phyloP scores from a whole-genome alignment of 2,113 vertebrate species.

The Anoplopoma fimbria region DNA sequence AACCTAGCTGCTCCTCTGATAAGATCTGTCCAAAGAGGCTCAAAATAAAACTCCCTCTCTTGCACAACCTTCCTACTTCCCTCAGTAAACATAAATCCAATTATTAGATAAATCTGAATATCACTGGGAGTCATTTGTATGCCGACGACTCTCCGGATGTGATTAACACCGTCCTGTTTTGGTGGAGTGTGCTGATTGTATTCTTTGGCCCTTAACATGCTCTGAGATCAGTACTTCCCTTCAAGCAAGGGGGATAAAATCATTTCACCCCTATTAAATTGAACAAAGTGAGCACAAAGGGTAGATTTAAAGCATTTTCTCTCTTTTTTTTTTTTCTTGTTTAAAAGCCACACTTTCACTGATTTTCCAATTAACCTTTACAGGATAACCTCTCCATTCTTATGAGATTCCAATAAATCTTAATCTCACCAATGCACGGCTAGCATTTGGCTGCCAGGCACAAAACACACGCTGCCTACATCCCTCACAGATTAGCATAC shows the following conservation, averaged over 20 bases:
- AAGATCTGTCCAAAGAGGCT: conserved; percentile 66
- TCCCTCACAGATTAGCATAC: conserved; percentile 33
- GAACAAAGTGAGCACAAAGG: conserved; percentile 60
- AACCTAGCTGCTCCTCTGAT: conserved; percentile 50
- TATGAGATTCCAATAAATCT: not conserved
- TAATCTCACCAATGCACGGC: too few species aligned
- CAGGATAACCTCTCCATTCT: conserved; percentile 18
- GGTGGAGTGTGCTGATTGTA: conserved; percentile 50
- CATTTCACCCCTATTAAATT: conserved; percentile 64
- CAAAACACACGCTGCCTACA: conserved; percentile 17
- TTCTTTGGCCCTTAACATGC: conserved; percentile 56
- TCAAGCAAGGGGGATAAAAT: conserved; percentile 49
- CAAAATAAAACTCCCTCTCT: conserved; percentile 33
- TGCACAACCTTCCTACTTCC: conserved; percentile 4
- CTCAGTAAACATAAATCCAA: conserved; percentile 76
- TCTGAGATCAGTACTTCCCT: conserved; percentile 40
- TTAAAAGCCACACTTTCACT: conserved; percentile 24
- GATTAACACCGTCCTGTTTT: conserved; percentile 62
- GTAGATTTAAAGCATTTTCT: conserved; percentile 22
- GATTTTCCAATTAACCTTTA: conserved; percentile 73
- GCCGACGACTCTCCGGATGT: conserved; percentile 50
- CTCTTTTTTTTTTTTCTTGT: not conserved
- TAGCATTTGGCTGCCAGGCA: conserved; percentile 9
- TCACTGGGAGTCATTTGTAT: conserved; percentile 45
- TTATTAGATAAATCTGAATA: conserved; percentile 71